Percentiles rank a stretch among this genome's conserved stretches.
Evolutionary conservation across 2,888 invertebrate genomes (phyloP).

Genomic region (Ormyrus thymus): DNA sequence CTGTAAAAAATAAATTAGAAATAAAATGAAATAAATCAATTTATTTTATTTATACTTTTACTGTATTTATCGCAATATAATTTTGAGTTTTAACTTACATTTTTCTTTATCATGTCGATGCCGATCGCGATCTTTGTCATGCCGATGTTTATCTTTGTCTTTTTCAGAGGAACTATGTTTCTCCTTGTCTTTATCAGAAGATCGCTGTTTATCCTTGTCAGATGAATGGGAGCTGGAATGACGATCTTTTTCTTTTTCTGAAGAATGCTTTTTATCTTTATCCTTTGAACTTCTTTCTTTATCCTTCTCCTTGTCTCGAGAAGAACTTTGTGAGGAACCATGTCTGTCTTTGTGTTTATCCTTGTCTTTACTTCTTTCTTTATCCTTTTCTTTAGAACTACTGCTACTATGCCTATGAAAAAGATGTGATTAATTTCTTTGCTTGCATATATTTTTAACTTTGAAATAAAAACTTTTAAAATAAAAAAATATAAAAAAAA

Average conservation of each 20-base stretch:
- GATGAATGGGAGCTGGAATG: conserved; percentile 68
- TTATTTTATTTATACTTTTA: neutral
- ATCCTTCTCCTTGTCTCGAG: conserved; percentile 71
- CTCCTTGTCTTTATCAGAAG: conserved; percentile 73
- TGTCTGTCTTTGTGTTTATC: conserved; percentile 73
- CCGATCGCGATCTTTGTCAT: conserved; percentile 72
- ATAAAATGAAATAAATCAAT: conserved; percentile 4
- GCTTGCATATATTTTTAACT: neutral
- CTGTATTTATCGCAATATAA: neutral
- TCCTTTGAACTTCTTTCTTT: conserved; percentile 65
- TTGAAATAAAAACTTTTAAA: neutral
- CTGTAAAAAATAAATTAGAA: conserved; percentile 58
- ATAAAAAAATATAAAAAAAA: conserved; percentile 30
- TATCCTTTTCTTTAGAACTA: conserved; percentile 71
- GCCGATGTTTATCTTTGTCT: conserved; percentile 74
- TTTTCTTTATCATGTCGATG: conserved; percentile 72
- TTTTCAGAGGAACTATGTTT: conserved; percentile 65
- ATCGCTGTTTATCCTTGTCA: conserved; percentile 67
- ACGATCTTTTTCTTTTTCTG: conserved; percentile 70
- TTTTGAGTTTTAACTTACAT: conserved; percentile 61
- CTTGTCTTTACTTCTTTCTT: conserved; percentile 72
- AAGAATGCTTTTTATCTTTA: conserved; percentile 71
- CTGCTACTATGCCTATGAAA: conserved; percentile 72
- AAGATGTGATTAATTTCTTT: conserved; percentile 28
- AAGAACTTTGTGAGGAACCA: conserved; percentile 71